A percentile compares a stretch with the other conserved stretches of the same genome.
Evolutionary conservation across 2,888 invertebrate species (phyloP).

Genomic region (Lottia gigantea): DNA sequence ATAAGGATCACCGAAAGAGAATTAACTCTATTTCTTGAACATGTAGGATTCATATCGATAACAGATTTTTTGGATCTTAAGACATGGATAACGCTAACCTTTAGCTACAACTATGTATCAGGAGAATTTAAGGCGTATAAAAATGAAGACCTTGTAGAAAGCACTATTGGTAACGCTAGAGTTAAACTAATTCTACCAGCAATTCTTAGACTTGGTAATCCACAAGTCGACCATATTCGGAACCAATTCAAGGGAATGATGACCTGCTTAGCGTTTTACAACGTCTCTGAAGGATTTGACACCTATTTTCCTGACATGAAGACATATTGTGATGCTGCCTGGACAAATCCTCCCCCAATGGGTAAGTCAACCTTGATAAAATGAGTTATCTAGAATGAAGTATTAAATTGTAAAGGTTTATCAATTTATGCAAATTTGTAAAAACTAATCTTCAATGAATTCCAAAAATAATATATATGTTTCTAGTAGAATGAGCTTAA

Average conservation of each 20-base stretch:
- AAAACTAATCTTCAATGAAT: no score
- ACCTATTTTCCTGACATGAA: neutral
- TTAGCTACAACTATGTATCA: neutral
- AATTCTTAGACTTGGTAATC: neutral
- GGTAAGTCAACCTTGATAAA: neutral
- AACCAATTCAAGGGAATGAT: conserved; percentile 4
- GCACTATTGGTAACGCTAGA: neutral
- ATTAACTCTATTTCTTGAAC: neutral
- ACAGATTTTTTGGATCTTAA: neutral
- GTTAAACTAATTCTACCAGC: neutral
- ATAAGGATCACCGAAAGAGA: neutral
- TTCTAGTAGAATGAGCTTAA: no score
- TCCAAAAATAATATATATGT: no score
- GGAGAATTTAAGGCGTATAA: neutral
- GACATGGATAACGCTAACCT: neutral
- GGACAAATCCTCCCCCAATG: neutral
- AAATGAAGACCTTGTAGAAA: neutral
- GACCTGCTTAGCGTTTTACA: neutral
- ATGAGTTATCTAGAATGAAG: no score
- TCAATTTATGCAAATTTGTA: no score
- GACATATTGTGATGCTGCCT: neutral
- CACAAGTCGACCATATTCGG: neutral
- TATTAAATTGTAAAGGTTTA: no score
- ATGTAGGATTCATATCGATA: neutral
- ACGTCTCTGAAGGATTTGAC: neutral